phyloP scores from a whole-genome alignment of 2,888 invertebrate species.

The Ceriagrion tenellum region DNA sequence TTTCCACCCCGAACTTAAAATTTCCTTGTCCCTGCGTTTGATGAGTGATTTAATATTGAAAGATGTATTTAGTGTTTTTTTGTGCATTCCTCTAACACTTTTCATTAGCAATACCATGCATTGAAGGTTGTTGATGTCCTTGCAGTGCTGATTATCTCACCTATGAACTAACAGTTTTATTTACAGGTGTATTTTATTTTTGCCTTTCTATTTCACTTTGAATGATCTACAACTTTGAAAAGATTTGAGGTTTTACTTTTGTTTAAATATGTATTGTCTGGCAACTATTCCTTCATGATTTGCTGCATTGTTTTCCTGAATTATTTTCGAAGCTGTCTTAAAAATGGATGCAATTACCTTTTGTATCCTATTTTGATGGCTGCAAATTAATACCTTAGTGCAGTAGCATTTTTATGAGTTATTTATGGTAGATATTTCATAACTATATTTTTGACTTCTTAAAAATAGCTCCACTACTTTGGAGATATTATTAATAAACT shows the following conservation, averaged over 20 bases:
- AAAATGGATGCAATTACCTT: not conserved
- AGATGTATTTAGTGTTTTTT: slow-evolving; percentile 16
- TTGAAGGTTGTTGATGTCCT: slow-evolving; percentile 55
- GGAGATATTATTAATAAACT: not conserved
- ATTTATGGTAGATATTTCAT: slow-evolving; percentile 20
- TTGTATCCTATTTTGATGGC: not conserved
- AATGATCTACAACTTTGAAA: not conserved
- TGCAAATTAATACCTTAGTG: slow-evolving; percentile 33
- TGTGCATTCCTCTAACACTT: slow-evolving; percentile 48
- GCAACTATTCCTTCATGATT: slow-evolving; percentile 51
- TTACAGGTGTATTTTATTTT: slow-evolving; percentile 54
- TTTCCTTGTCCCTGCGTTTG: slow-evolving; percentile 16
- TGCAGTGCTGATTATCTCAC: slow-evolving; percentile 63
- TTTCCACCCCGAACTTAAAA: not conserved
- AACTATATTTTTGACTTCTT: not conserved
- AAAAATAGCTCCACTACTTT: not conserved
- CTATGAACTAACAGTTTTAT: slow-evolving; percentile 52
- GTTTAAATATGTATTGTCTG: slow-evolving; percentile 1
- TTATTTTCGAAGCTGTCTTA: slow-evolving; percentile 25
- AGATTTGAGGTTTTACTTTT: not conserved
- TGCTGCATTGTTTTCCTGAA: slow-evolving; percentile 49
- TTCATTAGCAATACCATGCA: slow-evolving; percentile 42
- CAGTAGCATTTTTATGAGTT: slow-evolving; percentile 37
- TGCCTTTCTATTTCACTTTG: slow-evolving; percentile 11
- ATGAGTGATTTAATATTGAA: slow-evolving; percentile 18